phyloP scores from a whole-genome alignment of 2,797 vertebrate species.

The Crax fasciolata region DNA sequence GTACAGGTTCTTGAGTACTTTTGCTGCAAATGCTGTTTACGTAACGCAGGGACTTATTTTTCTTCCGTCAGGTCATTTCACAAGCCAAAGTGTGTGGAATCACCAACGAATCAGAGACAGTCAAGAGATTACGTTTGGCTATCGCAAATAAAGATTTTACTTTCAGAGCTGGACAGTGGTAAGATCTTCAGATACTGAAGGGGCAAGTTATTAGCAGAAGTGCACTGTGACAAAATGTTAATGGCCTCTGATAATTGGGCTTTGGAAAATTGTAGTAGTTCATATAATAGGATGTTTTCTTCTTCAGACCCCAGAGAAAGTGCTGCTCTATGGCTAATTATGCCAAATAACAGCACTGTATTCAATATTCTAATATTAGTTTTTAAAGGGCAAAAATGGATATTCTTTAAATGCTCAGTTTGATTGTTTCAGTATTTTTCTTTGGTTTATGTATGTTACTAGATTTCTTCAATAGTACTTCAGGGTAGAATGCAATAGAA shows the following conservation, averaged over 20 bases:
- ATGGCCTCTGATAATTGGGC: not conserved
- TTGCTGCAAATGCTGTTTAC: not conserved
- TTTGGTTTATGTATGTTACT: not conserved
- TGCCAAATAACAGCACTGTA: not conserved
- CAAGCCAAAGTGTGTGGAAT: constrained; percentile 91
- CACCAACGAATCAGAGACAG: constrained; percentile 86
- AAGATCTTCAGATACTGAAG: constrained; percentile 71
- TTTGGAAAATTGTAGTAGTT: not conserved
- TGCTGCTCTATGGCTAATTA: not conserved
- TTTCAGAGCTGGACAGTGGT: constrained; percentile 98
- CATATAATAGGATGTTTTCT: not conserved
- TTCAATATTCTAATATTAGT: not conserved
- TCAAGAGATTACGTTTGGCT: constrained; percentile 90
- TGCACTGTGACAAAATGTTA: not conserved
- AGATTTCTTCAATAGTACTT: not conserved
- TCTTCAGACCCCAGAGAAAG: not conserved
- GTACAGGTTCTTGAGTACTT: not conserved
- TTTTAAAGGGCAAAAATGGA: not conserved
- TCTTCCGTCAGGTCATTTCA: constrained; percentile 85
- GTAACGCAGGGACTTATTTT: not conserved
- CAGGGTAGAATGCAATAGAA: not conserved
- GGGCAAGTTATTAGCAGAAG: not conserved
- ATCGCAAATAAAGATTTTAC: constrained; percentile 88
- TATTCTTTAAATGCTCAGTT: not conserved
- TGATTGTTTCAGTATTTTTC: not conserved